A percentile compares a stretch with the other conserved stretches of the same genome.
Evolutionary conservation across 1,140 invertebrate genomes (phyloP).

Genomic region (Apis laboriosa): DNA sequence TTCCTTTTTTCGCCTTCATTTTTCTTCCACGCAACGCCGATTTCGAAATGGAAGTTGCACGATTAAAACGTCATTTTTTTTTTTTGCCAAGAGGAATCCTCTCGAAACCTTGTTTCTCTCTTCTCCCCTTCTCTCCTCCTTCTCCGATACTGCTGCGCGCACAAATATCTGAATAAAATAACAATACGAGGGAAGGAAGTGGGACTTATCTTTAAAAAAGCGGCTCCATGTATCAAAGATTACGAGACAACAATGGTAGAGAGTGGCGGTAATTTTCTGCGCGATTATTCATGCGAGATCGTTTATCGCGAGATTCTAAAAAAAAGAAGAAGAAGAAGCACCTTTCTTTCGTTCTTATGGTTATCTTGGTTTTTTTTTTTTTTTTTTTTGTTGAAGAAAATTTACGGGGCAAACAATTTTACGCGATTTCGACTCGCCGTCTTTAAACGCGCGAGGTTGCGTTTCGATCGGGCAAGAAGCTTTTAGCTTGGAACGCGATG

Average conservation of each 20-base stretch:
- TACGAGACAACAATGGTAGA: neutral
- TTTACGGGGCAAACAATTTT: constrained; percentile 36
- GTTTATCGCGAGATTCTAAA: constrained; percentile 31
- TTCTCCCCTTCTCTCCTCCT: neutral
- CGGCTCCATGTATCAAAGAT: neutral
- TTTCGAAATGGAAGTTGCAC: constrained; percentile 57
- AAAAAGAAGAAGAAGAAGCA: neutral
- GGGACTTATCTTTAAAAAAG: neutral
- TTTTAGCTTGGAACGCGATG: constrained; percentile 50
- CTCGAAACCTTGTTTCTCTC: neutral
- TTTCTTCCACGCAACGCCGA: constrained; percentile 12
- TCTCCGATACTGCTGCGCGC: neutral
- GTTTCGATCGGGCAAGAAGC: constrained; percentile 45
- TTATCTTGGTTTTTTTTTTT: no score
- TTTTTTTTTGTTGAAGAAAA: neutral
- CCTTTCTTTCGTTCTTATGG: neutral
- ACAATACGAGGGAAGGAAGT: neutral
- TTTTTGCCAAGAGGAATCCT: neutral
- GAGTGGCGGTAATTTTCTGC: neutral
- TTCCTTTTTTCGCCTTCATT: constrained; percentile 5
- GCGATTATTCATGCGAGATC: constrained; percentile 13
- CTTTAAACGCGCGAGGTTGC: neutral
- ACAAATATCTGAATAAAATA: neutral
- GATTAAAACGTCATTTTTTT: constrained; percentile 44
- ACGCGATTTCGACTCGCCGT: neutral